Conservation (phyloP, 2,113 vertebrate species). For the Colossoma macropomum region DNA sequence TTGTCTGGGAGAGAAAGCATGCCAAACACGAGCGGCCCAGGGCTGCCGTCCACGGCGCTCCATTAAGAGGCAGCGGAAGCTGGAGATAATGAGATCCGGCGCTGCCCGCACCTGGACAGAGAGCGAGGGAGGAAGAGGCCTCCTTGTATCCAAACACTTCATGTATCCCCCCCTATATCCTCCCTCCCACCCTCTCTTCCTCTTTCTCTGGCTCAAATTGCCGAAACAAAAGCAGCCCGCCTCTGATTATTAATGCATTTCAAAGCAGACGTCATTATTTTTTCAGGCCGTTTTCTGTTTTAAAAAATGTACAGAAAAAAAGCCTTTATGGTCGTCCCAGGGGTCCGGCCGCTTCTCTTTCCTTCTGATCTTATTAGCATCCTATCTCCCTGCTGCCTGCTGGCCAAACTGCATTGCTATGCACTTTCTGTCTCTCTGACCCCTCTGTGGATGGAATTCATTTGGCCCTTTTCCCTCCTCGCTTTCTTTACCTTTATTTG, state of each 20-base stretch:
- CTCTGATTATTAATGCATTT: conserved; percentile 93
- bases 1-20: conserved; percentile 28
- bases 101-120: conserved; percentile 65
- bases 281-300: conserved; percentile 88
- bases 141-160: conserved; percentile 51
- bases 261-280: conserved; percentile 90
- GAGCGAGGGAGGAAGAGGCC: conserved; percentile 39
- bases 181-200: conserved; percentile 55
- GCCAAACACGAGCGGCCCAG: conserved; percentile 37
- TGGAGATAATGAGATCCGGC: conserved; percentile 58
- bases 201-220: conserved; percentile 63
- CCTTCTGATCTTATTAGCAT: conserved; percentile 94
- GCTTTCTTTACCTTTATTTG: conserved; percentile 70
- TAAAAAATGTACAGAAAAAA: conserved; percentile 86
- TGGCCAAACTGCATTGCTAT: conserved; percentile 91
- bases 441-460: conserved; percentile 90
- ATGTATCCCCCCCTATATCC: conserved; percentile 72
- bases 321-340: conserved; percentile 89
- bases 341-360: conserved; percentile 85
- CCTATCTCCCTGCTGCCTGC: conserved; percentile 86
- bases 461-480: conserved; percentile 75
- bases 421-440: conserved; percentile 92
- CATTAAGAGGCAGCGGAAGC: conserved; percentile 59
- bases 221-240: conserved; percentile 73
- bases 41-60: conserved; percentile 24